These are phyloP conservation scores for Oeneis ivallda DNA, from an alignment of 2,888 invertebrate genomes.

Conservation along the genomic window DNA sequence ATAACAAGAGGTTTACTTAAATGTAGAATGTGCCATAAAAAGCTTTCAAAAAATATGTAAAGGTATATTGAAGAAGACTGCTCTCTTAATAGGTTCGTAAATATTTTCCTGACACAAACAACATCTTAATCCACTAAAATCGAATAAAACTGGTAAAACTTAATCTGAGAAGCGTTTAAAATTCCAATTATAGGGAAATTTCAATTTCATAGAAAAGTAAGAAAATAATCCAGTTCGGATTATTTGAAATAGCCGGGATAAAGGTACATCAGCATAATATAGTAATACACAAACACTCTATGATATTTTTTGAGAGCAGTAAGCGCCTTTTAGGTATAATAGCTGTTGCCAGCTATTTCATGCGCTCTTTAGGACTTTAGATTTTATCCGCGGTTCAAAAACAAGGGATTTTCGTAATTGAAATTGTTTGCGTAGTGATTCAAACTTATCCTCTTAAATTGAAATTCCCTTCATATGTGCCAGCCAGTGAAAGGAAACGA, in stretches of 20 bases:
- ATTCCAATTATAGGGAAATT: background rate
- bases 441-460: no score
- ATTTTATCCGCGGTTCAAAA: background rate
- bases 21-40: no score
- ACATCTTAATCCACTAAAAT: background rate
- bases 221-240: constrained; percentile 1
- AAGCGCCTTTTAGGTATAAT: background rate
- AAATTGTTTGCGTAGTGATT: no score
- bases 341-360: background rate
- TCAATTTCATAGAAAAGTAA: background rate
- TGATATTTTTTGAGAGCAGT: background rate
- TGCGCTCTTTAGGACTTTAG: background rate
- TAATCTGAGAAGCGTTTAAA: background rate
- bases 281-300: background rate
- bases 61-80: no score
- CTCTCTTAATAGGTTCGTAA: background rate
- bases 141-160: background rate
- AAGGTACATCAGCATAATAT: background rate
- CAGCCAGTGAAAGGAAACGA: no score
- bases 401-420: background rate
- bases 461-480: no score
- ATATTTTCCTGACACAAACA: background rate
- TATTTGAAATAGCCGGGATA: background rate
- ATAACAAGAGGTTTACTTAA: no score
- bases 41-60: no score